Evolutionary conservation across 2,797 vertebrate genomes (phyloP), one percentile per base, ranked within the genome.

Genomic region (Coendou prehensilis): DNA sequence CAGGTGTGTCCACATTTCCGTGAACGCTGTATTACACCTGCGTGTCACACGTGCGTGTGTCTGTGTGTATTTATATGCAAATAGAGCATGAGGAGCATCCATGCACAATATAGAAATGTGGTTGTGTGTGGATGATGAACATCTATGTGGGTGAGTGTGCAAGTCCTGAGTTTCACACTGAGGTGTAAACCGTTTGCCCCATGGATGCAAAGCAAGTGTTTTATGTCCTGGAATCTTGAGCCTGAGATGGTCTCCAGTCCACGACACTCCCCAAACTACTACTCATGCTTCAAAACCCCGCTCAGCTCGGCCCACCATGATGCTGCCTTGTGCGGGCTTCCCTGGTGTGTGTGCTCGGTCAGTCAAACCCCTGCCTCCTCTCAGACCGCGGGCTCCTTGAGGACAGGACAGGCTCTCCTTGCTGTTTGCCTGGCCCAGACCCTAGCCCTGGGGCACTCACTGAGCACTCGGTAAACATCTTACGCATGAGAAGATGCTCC

Each of bases 401-500:
- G 75, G 59, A 14, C 69, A 84, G 79, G 47, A 93, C 95, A 86
- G 94, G 86, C 75, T 96, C 94, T 94, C 79, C 71, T 86, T 97
- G 37, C 61, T 37, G 56, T 78, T 92, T 64, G 73, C 90, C 26
- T 71, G 26, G 22, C 54, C 88, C 81, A 96, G 94, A 96, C 90
- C 81, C 92, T 75, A 91, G 93, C 93, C 91, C 88, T 93, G 81
- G 80, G 96, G 94, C 94, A 95, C 75, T 88, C 93, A 91, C 93
- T 96, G 96, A 96, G 87, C 75, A 91, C 79, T 96, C 96, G 97
- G 61, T 94, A 97, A 95, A 96, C 86, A 95, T 95, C 96, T 96
- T 87, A 96, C 95, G 97, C 96, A 82, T 76, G 69, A 94, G 37
- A 97, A 96, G 76, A 67, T 30, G 84, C 83, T 33, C 63, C 67